Percentiles rank a stretch among this genome's conserved stretches.
These are phyloP conservation scores for Dendrocincla tyrannina DNA, from an alignment of 2,797 vertebrate species.

Conservation along the genomic window DNA sequence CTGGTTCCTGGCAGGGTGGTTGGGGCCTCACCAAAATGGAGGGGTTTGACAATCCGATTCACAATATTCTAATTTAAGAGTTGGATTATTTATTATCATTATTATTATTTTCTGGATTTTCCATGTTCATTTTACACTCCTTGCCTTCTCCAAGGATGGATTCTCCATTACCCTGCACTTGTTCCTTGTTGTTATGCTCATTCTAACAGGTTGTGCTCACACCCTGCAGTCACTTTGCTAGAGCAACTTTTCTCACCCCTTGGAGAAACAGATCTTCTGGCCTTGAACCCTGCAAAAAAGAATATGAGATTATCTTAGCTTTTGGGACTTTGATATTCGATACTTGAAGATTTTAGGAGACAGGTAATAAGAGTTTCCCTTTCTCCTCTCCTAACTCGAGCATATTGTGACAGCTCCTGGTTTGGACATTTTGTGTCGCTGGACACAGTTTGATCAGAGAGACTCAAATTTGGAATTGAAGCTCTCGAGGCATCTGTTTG, in stretches of 20 bases:
- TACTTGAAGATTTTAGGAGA: not conserved
- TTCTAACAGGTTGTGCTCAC: not conserved
- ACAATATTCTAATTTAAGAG: not conserved
- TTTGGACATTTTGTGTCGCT: not conserved
- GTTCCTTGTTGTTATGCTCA: not conserved
- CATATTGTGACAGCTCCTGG: not conserved
- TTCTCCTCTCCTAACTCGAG: not conserved
- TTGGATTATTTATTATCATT: not conserved
- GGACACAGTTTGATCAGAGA: not conserved
- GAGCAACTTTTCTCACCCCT: not conserved
- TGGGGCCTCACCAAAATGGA: not conserved
- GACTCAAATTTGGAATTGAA: not conserved
- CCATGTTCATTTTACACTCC: not conserved
- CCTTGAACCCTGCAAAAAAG: not conserved
- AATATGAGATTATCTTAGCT: not conserved
- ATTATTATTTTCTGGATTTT: not conserved
- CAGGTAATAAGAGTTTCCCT: not conserved
- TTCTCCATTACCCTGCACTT: not conserved
- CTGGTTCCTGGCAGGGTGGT: not conserved
- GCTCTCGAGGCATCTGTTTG: not conserved
- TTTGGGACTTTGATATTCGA: not conserved
- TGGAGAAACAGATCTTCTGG: not conserved
- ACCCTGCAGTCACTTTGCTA: not conserved
- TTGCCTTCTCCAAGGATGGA: not conserved
- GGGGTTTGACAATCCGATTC: not conserved